Conservation (phyloP, 1,140 invertebrate genomes). For the Neodiprion virginianus region DNA sequence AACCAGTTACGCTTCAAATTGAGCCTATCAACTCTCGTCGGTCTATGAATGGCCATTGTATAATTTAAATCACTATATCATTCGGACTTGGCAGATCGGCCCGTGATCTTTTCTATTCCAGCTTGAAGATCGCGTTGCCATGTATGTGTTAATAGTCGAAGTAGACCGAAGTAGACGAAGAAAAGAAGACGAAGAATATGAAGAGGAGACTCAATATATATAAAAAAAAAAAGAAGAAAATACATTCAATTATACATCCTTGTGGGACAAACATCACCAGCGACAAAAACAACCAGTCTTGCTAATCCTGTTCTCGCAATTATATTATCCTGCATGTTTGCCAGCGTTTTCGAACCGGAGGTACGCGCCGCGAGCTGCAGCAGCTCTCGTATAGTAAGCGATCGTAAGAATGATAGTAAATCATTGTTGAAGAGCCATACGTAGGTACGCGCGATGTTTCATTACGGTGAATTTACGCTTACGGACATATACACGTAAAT, state of each 20-base stretch:
- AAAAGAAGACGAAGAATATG: no score
- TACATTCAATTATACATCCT: background rate
- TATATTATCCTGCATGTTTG: background rate
- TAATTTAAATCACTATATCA: background rate
- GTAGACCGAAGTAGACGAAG: no score
- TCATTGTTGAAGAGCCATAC: no score
- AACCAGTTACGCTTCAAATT: constrained; percentile 1
- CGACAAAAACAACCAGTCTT: background rate
- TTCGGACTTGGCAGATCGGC: background rate
- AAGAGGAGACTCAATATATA: background rate
- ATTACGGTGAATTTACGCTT: no score
- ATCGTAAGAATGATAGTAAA: no score
- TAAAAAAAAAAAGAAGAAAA: background rate
- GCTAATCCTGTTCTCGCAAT: background rate
- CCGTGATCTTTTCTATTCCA: no score
- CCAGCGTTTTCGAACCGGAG: background rate
- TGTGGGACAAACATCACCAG: background rate
- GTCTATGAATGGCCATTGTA: background rate
- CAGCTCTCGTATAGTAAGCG: background rate
- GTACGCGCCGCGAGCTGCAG: background rate
- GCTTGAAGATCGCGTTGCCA: no score
- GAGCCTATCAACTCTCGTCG: background rate
- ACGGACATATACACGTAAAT: no score
- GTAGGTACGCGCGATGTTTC: no score
- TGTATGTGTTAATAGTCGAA: no score